A percentile compares a stretch with the other conserved stretches of the same genome.
Conservation (phyloP, 2,888 invertebrate species). For the Stratiomys singularior region DNA sequence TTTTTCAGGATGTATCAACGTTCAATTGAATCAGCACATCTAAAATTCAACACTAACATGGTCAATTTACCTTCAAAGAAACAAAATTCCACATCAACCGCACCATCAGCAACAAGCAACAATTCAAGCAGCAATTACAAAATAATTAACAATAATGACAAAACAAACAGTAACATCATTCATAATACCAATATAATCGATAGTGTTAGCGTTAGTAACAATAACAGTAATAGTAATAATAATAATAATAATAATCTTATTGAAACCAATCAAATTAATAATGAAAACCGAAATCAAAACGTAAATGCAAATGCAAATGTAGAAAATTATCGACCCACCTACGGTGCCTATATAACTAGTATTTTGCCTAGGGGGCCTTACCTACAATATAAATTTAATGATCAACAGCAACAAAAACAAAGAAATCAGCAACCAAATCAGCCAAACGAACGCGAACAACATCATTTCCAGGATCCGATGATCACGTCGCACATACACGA, state of each 20-base stretch:
- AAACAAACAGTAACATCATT: slow-evolving; percentile 11
- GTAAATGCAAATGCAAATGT: slow-evolving; percentile 25
- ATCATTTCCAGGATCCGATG: slow-evolving; percentile 20
- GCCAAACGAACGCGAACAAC: neutral
- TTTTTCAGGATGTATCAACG: slow-evolving; percentile 47
- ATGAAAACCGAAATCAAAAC: slow-evolving; percentile 39
- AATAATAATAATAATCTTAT: slow-evolving; percentile 37
- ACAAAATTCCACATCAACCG: slow-evolving; percentile 22
- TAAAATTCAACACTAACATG: slow-evolving; percentile 40
- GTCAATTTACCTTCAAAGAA: slow-evolving; percentile 36
- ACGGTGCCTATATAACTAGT: slow-evolving; percentile 55
- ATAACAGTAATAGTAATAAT: slow-evolving; percentile 35
- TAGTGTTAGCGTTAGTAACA: slow-evolving; percentile 19
- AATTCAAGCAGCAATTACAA: slow-evolving; percentile 17
- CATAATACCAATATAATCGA: slow-evolving; percentile 42
- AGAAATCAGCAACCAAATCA: neutral
- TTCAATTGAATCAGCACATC: slow-evolving; percentile 30
- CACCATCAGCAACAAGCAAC: slow-evolving; percentile 17
- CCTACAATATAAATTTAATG: slow-evolving; percentile 56
- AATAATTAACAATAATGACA: slow-evolving; percentile 3
- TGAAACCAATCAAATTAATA: slow-evolving; percentile 29
- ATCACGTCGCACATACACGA: slow-evolving; percentile 36
- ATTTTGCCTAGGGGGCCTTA: slow-evolving; percentile 56
- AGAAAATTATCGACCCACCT: slow-evolving; percentile 53
- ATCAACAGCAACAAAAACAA: slow-evolving; percentile 48